Percentiles rank a stretch among this genome's conserved stretches.
These are phyloP conservation scores for Eulimnadia texana DNA, from an alignment of 1,140 invertebrate genomes.

Conservation along the genomic window DNA sequence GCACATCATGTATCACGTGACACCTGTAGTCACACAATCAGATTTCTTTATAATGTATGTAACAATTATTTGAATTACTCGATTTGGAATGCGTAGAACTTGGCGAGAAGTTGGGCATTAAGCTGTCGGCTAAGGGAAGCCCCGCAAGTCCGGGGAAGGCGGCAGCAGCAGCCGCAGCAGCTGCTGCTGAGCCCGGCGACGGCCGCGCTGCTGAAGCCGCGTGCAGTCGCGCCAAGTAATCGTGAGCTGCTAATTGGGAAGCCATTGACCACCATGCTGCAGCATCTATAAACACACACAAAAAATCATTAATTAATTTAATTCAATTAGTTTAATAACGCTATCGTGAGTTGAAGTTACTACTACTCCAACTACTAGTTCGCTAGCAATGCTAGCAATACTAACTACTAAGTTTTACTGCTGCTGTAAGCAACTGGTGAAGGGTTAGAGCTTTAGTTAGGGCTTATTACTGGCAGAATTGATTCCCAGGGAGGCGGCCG, in stretches of 20 bases:
- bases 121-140: background rate
- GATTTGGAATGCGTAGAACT: background rate
- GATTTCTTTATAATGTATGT: no score
- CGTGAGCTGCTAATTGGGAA: conserved; percentile 64
- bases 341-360: no score
- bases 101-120: conserved; percentile 1
- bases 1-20: no score
- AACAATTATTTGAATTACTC: no score
- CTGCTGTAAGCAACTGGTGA: no score
- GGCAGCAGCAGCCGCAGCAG: background rate
- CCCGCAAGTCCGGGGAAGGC: conserved; percentile 2
- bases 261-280: conserved; percentile 79
- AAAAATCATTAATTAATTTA: no score
- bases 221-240: conserved; percentile 63
- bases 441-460: no score
- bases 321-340: no score
- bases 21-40: no score
- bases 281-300: conserved; percentile 17
- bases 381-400: no score
- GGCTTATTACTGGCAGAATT: conserved; percentile 13
- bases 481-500: background rate
- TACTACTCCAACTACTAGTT: no score
- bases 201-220: conserved; percentile 21
- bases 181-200: background rate
- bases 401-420: no score